Base-by-base conservation (phyloP, 2,797 vertebrate species). In the Pseudopleuronectes americanus region DNA sequence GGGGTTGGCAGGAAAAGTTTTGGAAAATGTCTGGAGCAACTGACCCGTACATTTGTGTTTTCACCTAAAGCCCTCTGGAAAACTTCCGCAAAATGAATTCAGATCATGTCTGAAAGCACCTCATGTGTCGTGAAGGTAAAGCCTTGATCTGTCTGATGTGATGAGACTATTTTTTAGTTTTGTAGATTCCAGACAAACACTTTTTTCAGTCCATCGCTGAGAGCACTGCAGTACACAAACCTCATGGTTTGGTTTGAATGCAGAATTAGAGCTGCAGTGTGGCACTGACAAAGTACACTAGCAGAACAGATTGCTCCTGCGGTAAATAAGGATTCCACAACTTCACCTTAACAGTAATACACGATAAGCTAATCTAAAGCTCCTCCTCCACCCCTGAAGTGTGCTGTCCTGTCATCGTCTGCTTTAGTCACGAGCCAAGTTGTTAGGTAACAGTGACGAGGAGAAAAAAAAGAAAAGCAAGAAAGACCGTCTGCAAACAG, bases 391-490 rank as follows among this genome's bases (percentile, higher is more conserved):
- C 45, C 8, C 21, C 63, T 57, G 19, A 51, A 61, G 59, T 22
- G 28, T 67, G 57, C 63, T 72, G 48, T 64, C 69, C 57, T 76
- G 69, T 79, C 83, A 80, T 63, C 55, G 13, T 54, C 74, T 53
- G 57, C 54, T 67, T 70, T 70, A 75, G 71, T 84, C 81, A 81
- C 23, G 43, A 72, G 74, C 66, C 71, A 83, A 74, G 77, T 83
- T 89, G 76, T 91, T 91, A 74, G 83, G 86, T 92, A 91, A 92
- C 85, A 61, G 63, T 59, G 43, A 49, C 16, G 58, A 70, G 49
- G 68, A 4, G 3, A 14, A 31, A n/a, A 10, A 55, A 65, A 61
- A 21, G 16, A 45, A 38, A 76, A 62, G 45, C 57, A 56, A 59
- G 69, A 64, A 6, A 60, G 33, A 58, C 62, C 0, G 64, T 85